phyloP scores from a whole-genome alignment of 92 coral and sea anemone genomes.

The Parazoanthus darwini region DNA sequence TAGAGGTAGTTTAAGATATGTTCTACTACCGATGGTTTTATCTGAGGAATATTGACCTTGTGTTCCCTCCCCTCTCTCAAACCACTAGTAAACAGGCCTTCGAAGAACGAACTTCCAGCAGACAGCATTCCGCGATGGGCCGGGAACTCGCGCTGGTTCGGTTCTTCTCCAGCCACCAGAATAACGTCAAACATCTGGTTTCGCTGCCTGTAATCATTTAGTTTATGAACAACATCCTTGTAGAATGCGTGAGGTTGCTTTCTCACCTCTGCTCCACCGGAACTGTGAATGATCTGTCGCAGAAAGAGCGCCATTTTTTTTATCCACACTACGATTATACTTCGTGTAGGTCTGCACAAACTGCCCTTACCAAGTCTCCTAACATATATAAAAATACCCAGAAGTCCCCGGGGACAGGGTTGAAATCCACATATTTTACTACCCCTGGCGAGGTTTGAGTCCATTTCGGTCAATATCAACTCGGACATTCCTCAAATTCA shows the following conservation, averaged over 20 bases:
- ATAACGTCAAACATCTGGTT: neutral
- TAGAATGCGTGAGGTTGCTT: neutral
- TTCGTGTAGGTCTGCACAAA: neutral
- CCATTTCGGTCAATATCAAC: no score
- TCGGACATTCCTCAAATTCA: no score
- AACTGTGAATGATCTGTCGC: neutral
- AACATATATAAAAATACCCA: neutral
- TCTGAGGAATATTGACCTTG: neutral
- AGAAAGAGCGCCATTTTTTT: neutral
- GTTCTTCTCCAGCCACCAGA: neutral
- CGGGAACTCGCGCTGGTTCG: neutral
- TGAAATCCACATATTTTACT: no score
- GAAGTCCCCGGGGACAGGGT: no score
- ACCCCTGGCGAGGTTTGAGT: no score
- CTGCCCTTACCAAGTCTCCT: neutral
- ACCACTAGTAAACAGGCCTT: neutral
- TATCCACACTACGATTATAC: neutral
- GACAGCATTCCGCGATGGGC: conserved; percentile 1
- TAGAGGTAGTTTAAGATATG: neutral
- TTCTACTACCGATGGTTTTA: neutral
- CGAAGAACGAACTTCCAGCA: neutral
- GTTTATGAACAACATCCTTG: neutral
- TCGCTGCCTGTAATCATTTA: neutral
- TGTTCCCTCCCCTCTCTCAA: neutral
- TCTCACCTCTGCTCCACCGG: neutral